Evolutionary conservation across 2,888 invertebrate genomes (phyloP).

Genomic region (Nesidiocoris tenuis): DNA sequence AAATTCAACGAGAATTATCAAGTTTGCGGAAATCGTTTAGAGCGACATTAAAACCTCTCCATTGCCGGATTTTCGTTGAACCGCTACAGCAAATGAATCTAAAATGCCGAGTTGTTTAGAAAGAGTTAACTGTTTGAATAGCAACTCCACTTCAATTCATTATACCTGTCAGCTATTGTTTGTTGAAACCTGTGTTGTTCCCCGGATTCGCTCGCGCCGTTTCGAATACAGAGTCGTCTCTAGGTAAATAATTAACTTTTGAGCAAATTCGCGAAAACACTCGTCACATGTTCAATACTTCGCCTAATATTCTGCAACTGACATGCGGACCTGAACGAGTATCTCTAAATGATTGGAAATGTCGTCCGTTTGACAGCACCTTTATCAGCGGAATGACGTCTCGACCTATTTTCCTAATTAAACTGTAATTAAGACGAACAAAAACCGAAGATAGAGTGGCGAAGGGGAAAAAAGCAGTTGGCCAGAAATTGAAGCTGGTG

Average conservation of each 20-base stretch:
- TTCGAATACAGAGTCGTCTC: too few relatives aligned
- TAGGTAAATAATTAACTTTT: too few relatives aligned
- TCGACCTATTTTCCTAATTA: conserved; percentile 7
- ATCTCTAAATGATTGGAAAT: not conserved
- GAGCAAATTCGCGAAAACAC: too few relatives aligned
- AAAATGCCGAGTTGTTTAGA: too few relatives aligned
- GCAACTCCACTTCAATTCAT: too few relatives aligned
- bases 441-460: not conserved
- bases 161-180: too few relatives aligned
- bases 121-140: too few relatives aligned
- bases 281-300: too few relatives aligned
- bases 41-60: not conserved
- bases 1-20: not conserved
- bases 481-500: not conserved
- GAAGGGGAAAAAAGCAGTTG: not conserved
- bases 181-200: too few relatives aligned
- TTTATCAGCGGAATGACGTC: not conserved
- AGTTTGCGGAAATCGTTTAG: not conserved
- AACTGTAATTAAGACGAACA: not conserved
- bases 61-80: too few relatives aligned
- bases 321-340: not conserved
- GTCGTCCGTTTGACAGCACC: not conserved
- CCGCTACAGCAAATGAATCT: too few relatives aligned
- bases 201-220: too few relatives aligned
- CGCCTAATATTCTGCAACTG: not conserved